Percentiles rank a stretch among this genome's conserved stretches.
These are phyloP conservation scores for Eulithis testata DNA, from an alignment of 2,888 invertebrate species.

Conservation along the genomic window DNA sequence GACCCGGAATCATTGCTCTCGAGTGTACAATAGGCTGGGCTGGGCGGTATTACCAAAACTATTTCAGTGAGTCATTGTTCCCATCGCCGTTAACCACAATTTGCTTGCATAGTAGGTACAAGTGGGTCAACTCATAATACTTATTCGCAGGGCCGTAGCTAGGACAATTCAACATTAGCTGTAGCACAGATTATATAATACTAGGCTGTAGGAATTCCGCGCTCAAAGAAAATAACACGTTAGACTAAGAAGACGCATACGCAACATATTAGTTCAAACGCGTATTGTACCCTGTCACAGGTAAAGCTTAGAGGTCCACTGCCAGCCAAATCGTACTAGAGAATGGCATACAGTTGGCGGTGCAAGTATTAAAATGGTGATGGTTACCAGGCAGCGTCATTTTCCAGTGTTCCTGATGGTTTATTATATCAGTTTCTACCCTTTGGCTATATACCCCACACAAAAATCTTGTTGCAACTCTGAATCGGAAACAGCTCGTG, in stretches of 20 bases:
- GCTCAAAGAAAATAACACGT: background rate
- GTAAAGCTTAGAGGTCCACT: background rate
- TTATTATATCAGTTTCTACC: too few species aligned
- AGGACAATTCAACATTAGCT: background rate
- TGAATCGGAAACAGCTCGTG: conserved; percentile 20
- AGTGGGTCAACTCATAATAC: conserved; percentile 30
- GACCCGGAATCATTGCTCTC: too few species aligned
- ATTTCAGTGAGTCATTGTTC: conserved; percentile 35
- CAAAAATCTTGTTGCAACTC: conserved; percentile 9
- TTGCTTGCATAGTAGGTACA: conserved; percentile 16
- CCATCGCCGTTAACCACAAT: conserved; percentile 35
- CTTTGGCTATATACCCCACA: background rate
- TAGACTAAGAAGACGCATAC: background rate
- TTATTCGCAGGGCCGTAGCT: conserved; percentile 23
- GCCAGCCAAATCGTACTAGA: too few species aligned
- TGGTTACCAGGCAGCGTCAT: too few species aligned
- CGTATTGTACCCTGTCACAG: too few species aligned
- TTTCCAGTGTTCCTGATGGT: too few species aligned
- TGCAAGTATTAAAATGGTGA: too few species aligned
- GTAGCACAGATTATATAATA: too few species aligned
- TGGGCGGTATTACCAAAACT: conserved; percentile 32
- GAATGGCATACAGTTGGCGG: too few species aligned
- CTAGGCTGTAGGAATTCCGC: background rate
- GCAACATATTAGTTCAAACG: too few species aligned
- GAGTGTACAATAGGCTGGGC: conserved; percentile 6